These are phyloP conservation scores for Callipepla squamata DNA, from an alignment of 2,113 vertebrate species.

Conservation along the genomic window DNA sequence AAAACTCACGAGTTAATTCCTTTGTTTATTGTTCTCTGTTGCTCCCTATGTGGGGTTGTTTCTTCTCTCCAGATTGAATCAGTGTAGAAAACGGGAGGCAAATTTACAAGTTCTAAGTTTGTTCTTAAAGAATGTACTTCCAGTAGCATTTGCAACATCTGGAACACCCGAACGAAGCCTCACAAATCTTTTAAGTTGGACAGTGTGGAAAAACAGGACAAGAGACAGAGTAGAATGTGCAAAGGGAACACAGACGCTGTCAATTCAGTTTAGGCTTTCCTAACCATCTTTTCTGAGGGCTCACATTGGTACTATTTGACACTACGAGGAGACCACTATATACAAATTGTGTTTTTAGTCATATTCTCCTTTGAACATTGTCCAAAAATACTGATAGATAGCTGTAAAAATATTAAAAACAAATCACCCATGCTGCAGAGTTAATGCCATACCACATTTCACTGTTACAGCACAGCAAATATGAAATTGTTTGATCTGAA, in stretches of 20 bases:
- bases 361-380: background rate
- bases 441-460: background rate
- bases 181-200: background rate
- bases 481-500: background rate
- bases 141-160: background rate
- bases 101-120: background rate
- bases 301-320: background rate
- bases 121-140: background rate
- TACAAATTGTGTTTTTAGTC: background rate
- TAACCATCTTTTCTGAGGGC: background rate
- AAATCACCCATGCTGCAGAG: background rate
- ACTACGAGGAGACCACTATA: background rate
- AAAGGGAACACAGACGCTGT: background rate
- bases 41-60: background rate
- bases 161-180: background rate
- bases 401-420: background rate
- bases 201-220: background rate
- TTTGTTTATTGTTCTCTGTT: background rate
- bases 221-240: background rate
- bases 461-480: background rate
- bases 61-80: background rate
- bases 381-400: background rate
- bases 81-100: background rate
- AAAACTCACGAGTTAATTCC: background rate
- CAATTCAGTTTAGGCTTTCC: background rate